Conservation (phyloP, 2,888 invertebrate genomes). For the Agriopis aurantiaria region DNA sequence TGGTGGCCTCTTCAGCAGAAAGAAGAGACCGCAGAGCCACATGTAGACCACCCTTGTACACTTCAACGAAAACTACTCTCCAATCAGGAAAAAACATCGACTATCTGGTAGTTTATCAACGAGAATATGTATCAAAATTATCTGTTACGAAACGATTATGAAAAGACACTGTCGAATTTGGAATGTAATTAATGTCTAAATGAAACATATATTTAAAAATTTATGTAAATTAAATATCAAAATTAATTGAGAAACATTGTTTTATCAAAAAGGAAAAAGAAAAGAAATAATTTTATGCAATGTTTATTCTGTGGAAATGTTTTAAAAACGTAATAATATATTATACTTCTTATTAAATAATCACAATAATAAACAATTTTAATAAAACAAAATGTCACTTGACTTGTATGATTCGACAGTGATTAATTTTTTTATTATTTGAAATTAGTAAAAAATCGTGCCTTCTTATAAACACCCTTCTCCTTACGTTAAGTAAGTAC, state of each 20-base stretch:
- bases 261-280: background rate
- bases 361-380: background rate
- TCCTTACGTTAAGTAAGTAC: slow-evolving; percentile 26
- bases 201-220: too few relatives aligned
- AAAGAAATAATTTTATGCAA: background rate
- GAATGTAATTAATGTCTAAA: too few relatives aligned
- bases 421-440: background rate
- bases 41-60: slow-evolving; percentile 63
- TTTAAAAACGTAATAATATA: too few relatives aligned
- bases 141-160: background rate
- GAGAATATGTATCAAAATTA: background rate
- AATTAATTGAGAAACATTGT: too few relatives aligned
- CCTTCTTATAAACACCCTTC: slow-evolving; percentile 45
- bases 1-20: slow-evolving; percentile 87
- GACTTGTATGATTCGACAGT: background rate
- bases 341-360: background rate
- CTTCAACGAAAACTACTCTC: slow-evolving; percentile 7
- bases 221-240: too few relatives aligned
- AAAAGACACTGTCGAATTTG: too few relatives aligned
- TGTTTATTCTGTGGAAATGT: background rate
- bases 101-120: background rate
- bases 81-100: slow-evolving; percentile 4
- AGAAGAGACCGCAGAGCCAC: slow-evolving; percentile 85
- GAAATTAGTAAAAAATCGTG: slow-evolving; percentile 52
- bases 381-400: background rate